Conservation (phyloP, 2,113 vertebrate genomes). For the Cyprinodon variegatus region DNA sequence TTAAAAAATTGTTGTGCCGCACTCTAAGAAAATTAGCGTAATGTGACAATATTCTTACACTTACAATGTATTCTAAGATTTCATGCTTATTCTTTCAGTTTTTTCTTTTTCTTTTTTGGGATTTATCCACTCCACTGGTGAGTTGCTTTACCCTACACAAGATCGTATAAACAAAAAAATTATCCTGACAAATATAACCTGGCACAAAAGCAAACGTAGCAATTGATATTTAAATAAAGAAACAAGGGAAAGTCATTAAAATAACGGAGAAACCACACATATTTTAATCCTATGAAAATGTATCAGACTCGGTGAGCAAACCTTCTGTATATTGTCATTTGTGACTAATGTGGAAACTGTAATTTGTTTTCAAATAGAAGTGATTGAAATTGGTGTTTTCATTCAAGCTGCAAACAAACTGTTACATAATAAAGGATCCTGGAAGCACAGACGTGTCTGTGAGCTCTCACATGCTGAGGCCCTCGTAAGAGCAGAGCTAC, state of each 20-base stretch:
- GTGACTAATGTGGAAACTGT: background rate
- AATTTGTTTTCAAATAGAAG: background rate
- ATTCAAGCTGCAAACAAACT: background rate
- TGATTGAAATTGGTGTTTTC: background rate
- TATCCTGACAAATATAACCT: too few species aligned
- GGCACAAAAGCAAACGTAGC: background rate
- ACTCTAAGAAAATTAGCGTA: background rate
- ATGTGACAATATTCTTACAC: background rate
- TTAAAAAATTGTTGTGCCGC: background rate
- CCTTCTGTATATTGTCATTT: background rate
- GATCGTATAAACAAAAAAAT: background rate
- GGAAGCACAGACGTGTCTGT: background rate
- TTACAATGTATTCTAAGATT: background rate
- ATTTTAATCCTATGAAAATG: background rate
- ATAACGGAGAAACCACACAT: background rate
- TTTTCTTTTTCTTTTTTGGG: background rate
- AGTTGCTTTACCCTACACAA: background rate
- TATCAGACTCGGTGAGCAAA: background rate
- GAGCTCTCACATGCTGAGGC: constrained; percentile 29
- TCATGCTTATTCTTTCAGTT: background rate
- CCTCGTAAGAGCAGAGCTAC: constrained; percentile 39
- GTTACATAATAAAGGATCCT: constrained; percentile 2
- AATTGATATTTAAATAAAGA: background rate
- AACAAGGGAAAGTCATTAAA: background rate
- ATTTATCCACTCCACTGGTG: background rate